Conservation (phyloP, 2,113 vertebrate species). For the Caloenas nicobarica region DNA sequence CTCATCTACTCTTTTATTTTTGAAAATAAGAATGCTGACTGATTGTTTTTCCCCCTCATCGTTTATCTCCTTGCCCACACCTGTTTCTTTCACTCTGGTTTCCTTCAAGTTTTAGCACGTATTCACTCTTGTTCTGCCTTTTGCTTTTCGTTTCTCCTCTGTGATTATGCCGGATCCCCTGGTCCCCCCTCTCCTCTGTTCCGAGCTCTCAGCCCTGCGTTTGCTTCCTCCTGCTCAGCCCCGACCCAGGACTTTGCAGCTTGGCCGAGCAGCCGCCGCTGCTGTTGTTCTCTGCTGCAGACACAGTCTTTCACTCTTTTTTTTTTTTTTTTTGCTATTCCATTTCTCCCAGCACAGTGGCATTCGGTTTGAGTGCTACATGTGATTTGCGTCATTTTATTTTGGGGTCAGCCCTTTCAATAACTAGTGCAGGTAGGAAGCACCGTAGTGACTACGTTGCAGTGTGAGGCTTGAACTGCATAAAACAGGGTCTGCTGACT, state of each 20-base stretch:
- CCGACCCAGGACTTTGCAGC: not conserved
- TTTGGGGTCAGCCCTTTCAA: constrained; percentile 24
- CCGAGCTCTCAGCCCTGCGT: not conserved
- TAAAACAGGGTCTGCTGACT: constrained; percentile 13
- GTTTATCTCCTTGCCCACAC: constrained; percentile 37
- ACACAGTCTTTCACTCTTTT: no score
- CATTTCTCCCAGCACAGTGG: rapidly evolving
- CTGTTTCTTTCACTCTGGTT: constrained; percentile 52
- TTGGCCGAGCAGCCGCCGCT: not conserved
- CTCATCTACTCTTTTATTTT: constrained; percentile 44
- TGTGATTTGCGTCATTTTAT: not conserved
- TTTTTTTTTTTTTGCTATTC: not conserved
- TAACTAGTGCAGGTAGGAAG: not conserved
- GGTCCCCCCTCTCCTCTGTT: not conserved
- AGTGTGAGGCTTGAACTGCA: not conserved
- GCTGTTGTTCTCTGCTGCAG: not conserved
- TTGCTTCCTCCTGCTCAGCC: not conserved
- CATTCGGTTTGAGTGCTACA: rapidly evolving
- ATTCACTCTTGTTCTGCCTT: constrained; percentile 22
- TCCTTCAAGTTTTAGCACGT: constrained; percentile 41
- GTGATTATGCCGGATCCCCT: not conserved
- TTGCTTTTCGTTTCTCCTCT: not conserved
- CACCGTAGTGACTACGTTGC: not conserved
- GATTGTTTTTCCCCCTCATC: not conserved
- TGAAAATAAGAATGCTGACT: constrained; percentile 37